These are phyloP conservation scores for Bos taurus DNA, from an alignment of 2,113 vertebrate species.

Conservation along the genomic window ARS-UCD2.0 NC_037332.1:64383001-64383500, in stretches of 20 bases:
- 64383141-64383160: no score
- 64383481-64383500: not conserved
- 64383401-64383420: not conserved
- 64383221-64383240: not conserved
- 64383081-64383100: no score
- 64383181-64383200: not conserved
- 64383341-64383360: conserved; percentile 11
- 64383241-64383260: not conserved
- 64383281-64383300: not conserved
- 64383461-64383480: conserved; percentile 31
- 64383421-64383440: conserved; percentile 9
- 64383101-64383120: no score
- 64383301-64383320: not conserved
- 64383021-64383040: no score
- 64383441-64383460: conserved; percentile 7
- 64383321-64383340: not conserved
- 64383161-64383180: no score
- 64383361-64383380: not conserved
- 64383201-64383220: not conserved
- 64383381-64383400: not conserved
- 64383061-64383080: no score
- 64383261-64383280: not conserved
- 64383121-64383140: no score
- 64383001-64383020: no score
- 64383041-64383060: no score